Base-by-base conservation (phyloP, 2,797 vertebrate species). In the Periparus ater region DNA sequence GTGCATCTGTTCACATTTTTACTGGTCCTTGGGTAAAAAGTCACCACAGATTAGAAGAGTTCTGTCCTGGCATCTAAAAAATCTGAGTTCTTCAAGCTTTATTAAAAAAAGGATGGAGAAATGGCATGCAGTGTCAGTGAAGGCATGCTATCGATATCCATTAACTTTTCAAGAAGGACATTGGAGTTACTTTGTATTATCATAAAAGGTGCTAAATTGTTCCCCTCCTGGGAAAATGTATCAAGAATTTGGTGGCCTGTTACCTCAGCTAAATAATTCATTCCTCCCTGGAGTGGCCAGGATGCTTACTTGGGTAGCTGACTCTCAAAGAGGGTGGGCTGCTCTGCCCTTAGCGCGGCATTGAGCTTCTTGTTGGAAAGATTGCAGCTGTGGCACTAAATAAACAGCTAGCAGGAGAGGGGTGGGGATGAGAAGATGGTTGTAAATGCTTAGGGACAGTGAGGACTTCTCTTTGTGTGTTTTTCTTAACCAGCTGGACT, bases 191-290 rank as follows among this genome's bases (percentile, higher is more conserved):
- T 0, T 47, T 85, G 19, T 74, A 47, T 79, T 93, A 32, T 74
- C 25, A 45, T 63, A 29, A 76, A 82, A 87, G 44, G 34, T 60
- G 38, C 34, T 81, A 30, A 89, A 78, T 81, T 78, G n/a, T 82
- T 77, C 13, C 4, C 34, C 63, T 85, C 50, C 61, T 34, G 30
- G 55, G 82, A 88, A 95, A 78, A 85, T 5, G 10, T 58, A 60
- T 89, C 66, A 62, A 71, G 65, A 78, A 76, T 94, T 95, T 54
- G 68, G 17, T 91, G 61, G 38, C 50, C 29, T 89, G 93, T 93
- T 85, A 81, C 51, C 23, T 91, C 50, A 57, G 12, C 38, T 85
- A 30, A 95, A 51, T 88, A 86, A 88, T 74, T 80, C 32, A 90
- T 93, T 94, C 38, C 7, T 63, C n/a, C 21, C 21, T 79, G 72